phyloP scores from a whole-genome alignment of 2,888 invertebrate genomes.

The Leptinotarsa peninsularis region DNA sequence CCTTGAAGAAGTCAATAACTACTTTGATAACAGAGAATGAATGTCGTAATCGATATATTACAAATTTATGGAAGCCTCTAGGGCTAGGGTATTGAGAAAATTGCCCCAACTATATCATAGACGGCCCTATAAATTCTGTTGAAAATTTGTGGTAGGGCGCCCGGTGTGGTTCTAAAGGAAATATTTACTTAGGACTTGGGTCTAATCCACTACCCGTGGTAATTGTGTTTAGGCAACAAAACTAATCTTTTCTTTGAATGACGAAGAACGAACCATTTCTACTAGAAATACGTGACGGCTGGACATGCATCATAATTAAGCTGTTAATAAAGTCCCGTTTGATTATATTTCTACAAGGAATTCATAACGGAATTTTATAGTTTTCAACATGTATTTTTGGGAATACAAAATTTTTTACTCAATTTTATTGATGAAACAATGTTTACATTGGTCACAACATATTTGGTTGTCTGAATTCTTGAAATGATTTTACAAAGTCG shows the following conservation, averaged over 20 bases:
- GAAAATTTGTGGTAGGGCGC: not conserved
- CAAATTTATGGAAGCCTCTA: not conserved
- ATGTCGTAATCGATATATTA: not conserved
- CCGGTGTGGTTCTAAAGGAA: not conserved
- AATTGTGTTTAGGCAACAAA: conserved; percentile 46
- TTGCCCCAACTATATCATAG: not conserved
- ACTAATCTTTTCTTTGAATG: conserved; percentile 9
- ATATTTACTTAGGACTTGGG: conserved; percentile 37
- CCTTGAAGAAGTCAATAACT: not conserved
- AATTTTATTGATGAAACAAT: too few relatives aligned
- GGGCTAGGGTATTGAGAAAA: not conserved
- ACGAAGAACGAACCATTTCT: not conserved
- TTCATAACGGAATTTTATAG: too few relatives aligned
- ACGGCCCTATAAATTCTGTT: not conserved
- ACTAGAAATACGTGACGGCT: not conserved
- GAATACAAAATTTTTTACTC: too few relatives aligned
- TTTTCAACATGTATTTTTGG: too few relatives aligned
- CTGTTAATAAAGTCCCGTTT: too few relatives aligned
- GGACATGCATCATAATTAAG: too few relatives aligned
- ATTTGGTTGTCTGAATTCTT: too few relatives aligned
- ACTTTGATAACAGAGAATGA: not conserved
- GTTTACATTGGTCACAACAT: too few relatives aligned
- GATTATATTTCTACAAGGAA: too few relatives aligned
- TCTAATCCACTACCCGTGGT: conserved; percentile 31
- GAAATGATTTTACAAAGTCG: too few relatives aligned